Evolutionary conservation across 2,888 invertebrate genomes (phyloP), one percentile per base, ranked within the genome.

Genomic region (Drosophila quinaria): DNA sequence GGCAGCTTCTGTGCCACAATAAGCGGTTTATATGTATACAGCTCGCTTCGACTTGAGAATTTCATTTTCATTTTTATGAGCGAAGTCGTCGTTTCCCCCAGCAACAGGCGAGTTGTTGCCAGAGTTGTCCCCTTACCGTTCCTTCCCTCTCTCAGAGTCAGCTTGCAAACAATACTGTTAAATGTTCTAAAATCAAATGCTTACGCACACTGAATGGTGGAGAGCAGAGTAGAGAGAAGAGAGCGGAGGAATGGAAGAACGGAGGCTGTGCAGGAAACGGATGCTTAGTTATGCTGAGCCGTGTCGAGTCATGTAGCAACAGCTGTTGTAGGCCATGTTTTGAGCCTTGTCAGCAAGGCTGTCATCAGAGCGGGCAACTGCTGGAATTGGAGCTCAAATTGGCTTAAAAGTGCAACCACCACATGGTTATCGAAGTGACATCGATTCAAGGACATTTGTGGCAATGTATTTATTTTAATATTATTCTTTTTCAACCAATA

Each of bases 251-350:
- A 6, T 39, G 10, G 29, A 22, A 4, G 8, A 17, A n/a, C 0
- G 51, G 19, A n/a, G 22, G 46, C 1, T 13, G 47, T 19, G 47
- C 35, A 50, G 41, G 35, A 58, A 59, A 41, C 46, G 70, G 54
- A 49, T 50, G 52, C 62, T 50, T 56, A 50, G 63, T 66, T 46
- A 46, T 55, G 81, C 52, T 62, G 65, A 81, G 78, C 87, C 75
- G 51, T 87, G 88, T 85, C 79, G 85, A 76, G 73, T 69, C 88
- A 74, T 83, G 88, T 83, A 87, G 74, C 86, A 79, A 87, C 82
- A 83, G 82, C 88, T 83, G 85, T 70, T 87, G 88, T 86, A 68
- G 82, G 77, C 73, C 82, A 81, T 87, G 76, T 83, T 81, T 52
- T 66, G 74, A 81, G 68, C 70, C 85, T 70, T 75, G 84, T 76